Evolutionary conservation across 2,113 vertebrate genomes (phyloP).

Genomic region (Serinus canaria): DNA sequence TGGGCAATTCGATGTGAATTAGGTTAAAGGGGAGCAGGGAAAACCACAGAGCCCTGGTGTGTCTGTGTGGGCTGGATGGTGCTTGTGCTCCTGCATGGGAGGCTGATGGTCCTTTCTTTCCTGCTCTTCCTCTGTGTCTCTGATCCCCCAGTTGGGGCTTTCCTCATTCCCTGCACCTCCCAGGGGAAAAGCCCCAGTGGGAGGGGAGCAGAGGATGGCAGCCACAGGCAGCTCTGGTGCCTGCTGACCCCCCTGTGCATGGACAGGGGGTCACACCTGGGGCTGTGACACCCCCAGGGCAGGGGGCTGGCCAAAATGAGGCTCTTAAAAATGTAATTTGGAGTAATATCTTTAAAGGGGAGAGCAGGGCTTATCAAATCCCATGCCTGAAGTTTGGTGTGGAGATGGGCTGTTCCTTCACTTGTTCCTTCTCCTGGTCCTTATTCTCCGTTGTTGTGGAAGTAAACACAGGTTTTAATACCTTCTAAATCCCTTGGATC

Average conservation of each 20-base stretch:
- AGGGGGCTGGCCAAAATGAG: background rate
- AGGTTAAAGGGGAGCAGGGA: background rate
- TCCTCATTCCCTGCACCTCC: too few relatives aligned
- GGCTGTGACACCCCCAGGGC: background rate
- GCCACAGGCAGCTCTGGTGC: background rate
- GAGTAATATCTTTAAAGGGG: background rate
- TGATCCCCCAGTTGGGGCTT: background rate
- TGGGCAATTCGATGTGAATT: background rate
- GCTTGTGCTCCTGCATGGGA: fast-evolving
- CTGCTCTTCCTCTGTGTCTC: fast-evolving
- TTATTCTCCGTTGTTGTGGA: background rate
- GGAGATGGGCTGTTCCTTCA: background rate
- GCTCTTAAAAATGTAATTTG: background rate
- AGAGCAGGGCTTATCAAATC: background rate
- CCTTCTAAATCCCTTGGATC: background rate
- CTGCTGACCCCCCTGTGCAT: fast-evolving
- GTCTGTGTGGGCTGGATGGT: background rate
- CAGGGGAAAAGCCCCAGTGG: fast-evolving
- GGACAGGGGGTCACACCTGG: background rate
- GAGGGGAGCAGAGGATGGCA: background rate
- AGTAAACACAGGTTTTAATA: background rate
- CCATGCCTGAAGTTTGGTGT: background rate
- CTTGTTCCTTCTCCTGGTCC: background rate
- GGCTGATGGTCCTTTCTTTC: background rate
- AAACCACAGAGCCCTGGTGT: background rate